Evolutionary conservation across 2,888 invertebrate genomes (phyloP), one percentile per base, ranked within the genome.

Genomic region (Masnerella sp.): DNA sequence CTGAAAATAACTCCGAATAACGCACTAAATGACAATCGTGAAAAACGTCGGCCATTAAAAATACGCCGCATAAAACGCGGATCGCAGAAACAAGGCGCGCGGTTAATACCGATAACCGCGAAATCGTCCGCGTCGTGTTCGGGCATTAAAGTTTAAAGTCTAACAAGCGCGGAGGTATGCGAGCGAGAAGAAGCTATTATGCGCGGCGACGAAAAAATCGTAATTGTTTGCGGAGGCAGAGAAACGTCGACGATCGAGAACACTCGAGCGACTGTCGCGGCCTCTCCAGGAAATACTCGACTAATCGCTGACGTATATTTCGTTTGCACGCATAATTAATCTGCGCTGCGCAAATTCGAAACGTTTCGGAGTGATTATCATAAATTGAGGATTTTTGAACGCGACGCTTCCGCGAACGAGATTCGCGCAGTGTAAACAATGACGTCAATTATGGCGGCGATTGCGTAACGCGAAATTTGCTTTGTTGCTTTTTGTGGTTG

Each of bases 311-410:
- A 74, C 69, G 65, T 56, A 20, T 58, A 65, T 69, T 70, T 74
- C 65, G 74, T 74, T 70, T 74, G 34, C 61, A 36, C 54, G 65
- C 52, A 74, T 74, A 74, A 69, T 74, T 65, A 74, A 74, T 61
- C 67, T 51, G 38, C 22, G 64, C 11, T 38, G 40, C 18, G 71
- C 64, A 65, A 65, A 65, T 47, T 58, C 34, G 38, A 51, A 28
- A 36, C 64, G 42, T 58, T 71, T 51, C 49, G 64, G 56, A 62
- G 40, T 43, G 51, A 71, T 71, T 71, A 58, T 51, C 58, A 58
- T 58, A 56, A 56, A 45, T 42, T 18, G 42, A 32, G 32, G 15
- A 51, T 42, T 64, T 51, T 47, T 42, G 5, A 9, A 32, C 49
- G 7, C 11, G n/a, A 15, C 22, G 59, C 43, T 68, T 68, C 58